Evolutionary conservation across 2,888 invertebrate species (phyloP), one percentile per base, ranked within the genome.

Genomic region (Rhyacophila evoluta): DNA sequence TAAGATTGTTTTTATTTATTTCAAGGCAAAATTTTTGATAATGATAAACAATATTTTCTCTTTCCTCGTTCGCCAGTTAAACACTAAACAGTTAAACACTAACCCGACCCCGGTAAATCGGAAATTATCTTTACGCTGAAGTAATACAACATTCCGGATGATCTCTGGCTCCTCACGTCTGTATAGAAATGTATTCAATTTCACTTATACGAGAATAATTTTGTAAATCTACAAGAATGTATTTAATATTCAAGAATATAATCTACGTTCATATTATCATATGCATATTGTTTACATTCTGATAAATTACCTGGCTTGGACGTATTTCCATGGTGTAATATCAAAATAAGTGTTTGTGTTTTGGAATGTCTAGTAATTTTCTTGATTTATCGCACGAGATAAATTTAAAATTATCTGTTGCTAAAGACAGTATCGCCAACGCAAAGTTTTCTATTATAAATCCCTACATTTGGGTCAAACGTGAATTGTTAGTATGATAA

Each of bases 141-240:
- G 55, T 19, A 5, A 55, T 55, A 55, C 1, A 19, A 19, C 19
- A 55, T 55, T 55, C 55, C 25, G 19, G 10, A 5, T 55, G 55
- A 55, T 25, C 55, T 55, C 19, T 55, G 39, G 19, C 55, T 55
- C 19, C 55, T 55, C 55, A 55, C 55, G 55, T 55, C 19, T 55
- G 55, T 55, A 33, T 33, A 33, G 29, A 33, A 19, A 19, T 55
- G 55, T 55, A 55, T 55, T 55, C 55, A 19, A 55, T 55, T 55
- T 19, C 55, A 55, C 55, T 33, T 55, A 55, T 19, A n/a, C 39
- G 39, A 39, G 55, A 6, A 55, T 19, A 19, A 55, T 19, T 55
- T 55, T 55, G 55, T 55, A 55, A 55, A 55, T 19, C 15, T 55
- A 25, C 12, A 19, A 10, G 10, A 12, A 19, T 55, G 19, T 19